Conservation (phyloP, 2,113 vertebrate species). For the Philantomba maxwellii region DNA sequence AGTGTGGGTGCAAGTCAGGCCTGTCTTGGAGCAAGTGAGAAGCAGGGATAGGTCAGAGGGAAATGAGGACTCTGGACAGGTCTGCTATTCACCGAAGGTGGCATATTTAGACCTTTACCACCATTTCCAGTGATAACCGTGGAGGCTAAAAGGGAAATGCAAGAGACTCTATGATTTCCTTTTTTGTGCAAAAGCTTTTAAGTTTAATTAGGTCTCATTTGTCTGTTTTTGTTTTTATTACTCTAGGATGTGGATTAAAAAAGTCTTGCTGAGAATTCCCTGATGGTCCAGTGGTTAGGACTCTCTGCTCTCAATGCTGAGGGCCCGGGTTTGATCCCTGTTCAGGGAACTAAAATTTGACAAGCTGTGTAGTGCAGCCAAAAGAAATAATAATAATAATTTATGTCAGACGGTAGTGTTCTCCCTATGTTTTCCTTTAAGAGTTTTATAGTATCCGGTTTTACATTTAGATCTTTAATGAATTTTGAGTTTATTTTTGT, state of each 20-base stretch:
- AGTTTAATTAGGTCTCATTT: neutral
- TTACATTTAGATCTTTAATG: neutral
- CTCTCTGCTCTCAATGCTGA: neutral
- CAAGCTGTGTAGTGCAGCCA: neutral
- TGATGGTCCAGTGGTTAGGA: neutral
- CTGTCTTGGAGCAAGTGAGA: neutral
- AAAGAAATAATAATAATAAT: neutral
- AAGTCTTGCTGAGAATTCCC: neutral
- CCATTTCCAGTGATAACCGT: neutral
- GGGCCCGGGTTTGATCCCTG: neutral
- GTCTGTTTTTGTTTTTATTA: neutral
- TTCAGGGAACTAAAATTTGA: neutral
- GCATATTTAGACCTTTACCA: neutral
- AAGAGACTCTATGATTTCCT: neutral
- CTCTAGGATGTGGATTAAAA: neutral
- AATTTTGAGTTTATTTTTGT: neutral
- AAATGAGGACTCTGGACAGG: neutral
- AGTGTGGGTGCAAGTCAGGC: neutral
- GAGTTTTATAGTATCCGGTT: neutral
- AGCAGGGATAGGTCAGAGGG: no score
- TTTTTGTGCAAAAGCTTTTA: neutral
- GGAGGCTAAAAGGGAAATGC: fast-evolving
- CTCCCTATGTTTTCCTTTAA: neutral
- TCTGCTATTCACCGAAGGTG: neutral
- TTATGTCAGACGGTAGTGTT: neutral